These are phyloP conservation scores for Donacobius atricapilla DNA, from an alignment of 2,113 vertebrate species.

Conservation along the genomic window DNA sequence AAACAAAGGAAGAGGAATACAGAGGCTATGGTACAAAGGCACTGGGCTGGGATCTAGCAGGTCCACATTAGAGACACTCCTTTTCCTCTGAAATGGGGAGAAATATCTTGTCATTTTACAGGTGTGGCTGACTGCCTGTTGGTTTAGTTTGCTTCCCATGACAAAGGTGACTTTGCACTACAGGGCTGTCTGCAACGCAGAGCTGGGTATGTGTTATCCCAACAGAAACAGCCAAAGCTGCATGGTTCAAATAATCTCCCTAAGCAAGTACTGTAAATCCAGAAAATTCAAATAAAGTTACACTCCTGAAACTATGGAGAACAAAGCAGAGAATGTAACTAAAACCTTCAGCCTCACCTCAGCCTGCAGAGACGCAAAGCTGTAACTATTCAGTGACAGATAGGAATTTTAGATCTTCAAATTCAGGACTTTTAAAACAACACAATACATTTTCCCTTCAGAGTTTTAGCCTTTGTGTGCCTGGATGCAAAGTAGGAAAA, in stretches of 20 bases:
- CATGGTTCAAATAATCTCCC: background rate
- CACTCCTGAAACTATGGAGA: background rate
- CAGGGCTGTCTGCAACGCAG: background rate
- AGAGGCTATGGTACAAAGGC: background rate
- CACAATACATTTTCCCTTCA: background rate
- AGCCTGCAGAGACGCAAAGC: background rate
- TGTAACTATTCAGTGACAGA: background rate
- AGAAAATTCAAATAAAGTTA: background rate
- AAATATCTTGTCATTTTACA: background rate
- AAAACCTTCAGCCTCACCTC: background rate
- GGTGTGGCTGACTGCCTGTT: fast-evolving
- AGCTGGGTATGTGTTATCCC: background rate
- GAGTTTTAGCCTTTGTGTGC: background rate
- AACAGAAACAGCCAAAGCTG: background rate
- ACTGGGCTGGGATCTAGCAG: background rate
- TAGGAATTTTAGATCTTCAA: background rate
- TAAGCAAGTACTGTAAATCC: background rate
- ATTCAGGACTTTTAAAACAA: background rate
- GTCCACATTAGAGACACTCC: background rate
- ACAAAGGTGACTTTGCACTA: background rate
- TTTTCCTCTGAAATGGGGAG: background rate
- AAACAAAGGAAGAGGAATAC: background rate
- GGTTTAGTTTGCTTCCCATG: background rate
- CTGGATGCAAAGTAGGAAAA: background rate
- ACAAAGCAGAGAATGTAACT: background rate